phyloP scores from a whole-genome alignment of 2,888 invertebrate genomes.

The Iselma pallidipennis region DNA sequence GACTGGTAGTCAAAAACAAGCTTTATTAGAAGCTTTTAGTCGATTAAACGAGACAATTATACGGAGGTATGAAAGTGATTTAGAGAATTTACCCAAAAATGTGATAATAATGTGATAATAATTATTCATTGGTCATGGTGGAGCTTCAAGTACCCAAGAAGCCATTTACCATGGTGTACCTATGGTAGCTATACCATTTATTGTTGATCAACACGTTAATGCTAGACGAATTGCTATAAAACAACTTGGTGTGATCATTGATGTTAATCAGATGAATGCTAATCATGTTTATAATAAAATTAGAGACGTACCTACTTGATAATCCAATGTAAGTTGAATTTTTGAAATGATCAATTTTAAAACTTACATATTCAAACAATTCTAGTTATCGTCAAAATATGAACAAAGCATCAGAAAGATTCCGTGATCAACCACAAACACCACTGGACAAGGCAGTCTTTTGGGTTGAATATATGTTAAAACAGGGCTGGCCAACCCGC shows the following conservation, averaged over 20 bases:
- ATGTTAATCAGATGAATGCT: slow-evolving; percentile 31
- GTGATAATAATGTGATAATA: slow-evolving; percentile 46
- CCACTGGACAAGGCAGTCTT: slow-evolving; percentile 29
- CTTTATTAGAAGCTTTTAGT: slow-evolving; percentile 47
- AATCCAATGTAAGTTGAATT: slow-evolving; percentile 27
- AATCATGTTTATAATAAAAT: slow-evolving; percentile 28
- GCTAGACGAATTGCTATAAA: slow-evolving; percentile 37
- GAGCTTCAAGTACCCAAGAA: slow-evolving; percentile 37
- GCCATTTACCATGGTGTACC: slow-evolving; percentile 36
- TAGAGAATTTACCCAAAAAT: slow-evolving; percentile 48
- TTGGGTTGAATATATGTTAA: slow-evolving; percentile 32
- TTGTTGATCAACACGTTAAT: slow-evolving; percentile 38
- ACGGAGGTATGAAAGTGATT: slow-evolving; percentile 52
- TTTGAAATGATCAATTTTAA: neutral
- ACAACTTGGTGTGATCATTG: slow-evolving; percentile 34
- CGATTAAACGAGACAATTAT: slow-evolving; percentile 50
- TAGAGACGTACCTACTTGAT: slow-evolving; percentile 29
- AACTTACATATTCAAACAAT: neutral
- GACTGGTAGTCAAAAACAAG: slow-evolving; percentile 32
- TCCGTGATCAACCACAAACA: slow-evolving; percentile 26
- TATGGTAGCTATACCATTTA: slow-evolving; percentile 35
- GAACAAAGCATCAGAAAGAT: slow-evolving; percentile 23
- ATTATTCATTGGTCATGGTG: slow-evolving; percentile 38
- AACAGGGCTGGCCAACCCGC: too few relatives aligned
- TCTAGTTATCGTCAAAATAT: slow-evolving; percentile 29